phyloP scores from a whole-genome alignment of 2,888 invertebrate species.

The Neoscelio sp. region DNA sequence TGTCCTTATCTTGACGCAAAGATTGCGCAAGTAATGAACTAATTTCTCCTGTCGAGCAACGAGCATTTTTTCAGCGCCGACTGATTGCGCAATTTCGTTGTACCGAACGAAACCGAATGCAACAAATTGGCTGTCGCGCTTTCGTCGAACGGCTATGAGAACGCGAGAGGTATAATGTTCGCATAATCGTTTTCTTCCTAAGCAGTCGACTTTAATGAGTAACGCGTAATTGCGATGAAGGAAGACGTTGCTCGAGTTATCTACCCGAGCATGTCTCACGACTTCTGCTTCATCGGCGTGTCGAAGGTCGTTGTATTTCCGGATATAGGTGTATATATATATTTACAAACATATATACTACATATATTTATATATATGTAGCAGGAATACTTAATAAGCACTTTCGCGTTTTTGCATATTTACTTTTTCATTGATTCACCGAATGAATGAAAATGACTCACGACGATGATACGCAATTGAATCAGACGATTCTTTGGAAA shows the following conservation, averaged over 20 bases:
- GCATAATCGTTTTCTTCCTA: conserved; percentile 37
- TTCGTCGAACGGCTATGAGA: not conserved
- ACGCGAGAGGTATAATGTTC: conserved; percentile 19
- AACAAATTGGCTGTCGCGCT: conserved; percentile 28
- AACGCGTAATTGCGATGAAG: conserved; percentile 54
- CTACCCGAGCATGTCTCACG: conserved; percentile 48
- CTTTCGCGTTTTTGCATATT: conserved; percentile 6
- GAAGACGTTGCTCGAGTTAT: conserved; percentile 58
- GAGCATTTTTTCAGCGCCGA: conserved; percentile 4
- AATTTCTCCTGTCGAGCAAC: conserved; percentile 25
- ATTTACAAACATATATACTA: not conserved
- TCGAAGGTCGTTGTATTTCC: conserved; percentile 55
- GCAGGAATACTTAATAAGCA: not conserved
- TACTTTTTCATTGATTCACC: conserved; percentile 18
- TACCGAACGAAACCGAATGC: conserved; percentile 4
- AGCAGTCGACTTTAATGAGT: conserved; percentile 42
- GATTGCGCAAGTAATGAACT: conserved; percentile 33
- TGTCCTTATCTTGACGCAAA: conserved; percentile 25
- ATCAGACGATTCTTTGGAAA: conserved; percentile 7
- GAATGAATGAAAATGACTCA: conserved; percentile 14
- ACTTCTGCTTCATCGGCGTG: conserved; percentile 26
- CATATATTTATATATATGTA: conserved; percentile 1
- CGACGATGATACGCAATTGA: not conserved
- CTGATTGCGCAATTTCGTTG: conserved; percentile 33
- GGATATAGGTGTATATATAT: conserved; percentile 29